Base-by-base conservation (phyloP, 2,113 vertebrate species). In the Eurypyga helias region DNA sequence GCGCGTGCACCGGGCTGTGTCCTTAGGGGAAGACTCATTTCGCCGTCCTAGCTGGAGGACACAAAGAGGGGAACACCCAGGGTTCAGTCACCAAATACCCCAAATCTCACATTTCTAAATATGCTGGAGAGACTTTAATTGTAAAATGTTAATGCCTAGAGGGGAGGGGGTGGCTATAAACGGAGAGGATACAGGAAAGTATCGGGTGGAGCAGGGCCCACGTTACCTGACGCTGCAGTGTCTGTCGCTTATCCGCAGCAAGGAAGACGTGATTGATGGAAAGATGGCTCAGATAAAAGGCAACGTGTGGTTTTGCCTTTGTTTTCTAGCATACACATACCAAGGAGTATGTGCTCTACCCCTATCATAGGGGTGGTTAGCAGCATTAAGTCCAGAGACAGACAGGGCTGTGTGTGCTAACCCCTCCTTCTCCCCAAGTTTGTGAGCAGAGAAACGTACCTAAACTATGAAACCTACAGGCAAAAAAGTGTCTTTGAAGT, bases 231-330 rank as follows among this genome's bases (percentile, higher is more conserved):
- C 6, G 26, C 75, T 60, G 49, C n/a, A 61, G 15, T 38, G 17
- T 34, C 90, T 36, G 21, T 46, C 34, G 4, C 66, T 86, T 72
- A 66, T 72, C 49, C n/a, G 48, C 11, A 26, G 76, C 54, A 36
- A 83, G 75, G 46, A 89, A 89, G 62, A 89, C 85, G 79, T 92
- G 95, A 71, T 23, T 13, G 54, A 28, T 46, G 70, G 73, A 76
- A 95, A 88, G 46, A 72, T 20, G 34, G 82, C 83, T 80, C 66
- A 79, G 94, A 81, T 57, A 41, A 82, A 81, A 94, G 83, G 87
- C 78, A 33, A 10, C 1, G 15, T 55, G 51, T 58, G 70, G 1
- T 8, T 58, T 72, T 48, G 66, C 61, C 43, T 93, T 83, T 93
- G 19, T 34, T 67, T 54, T 62, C 10, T 12, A n/a, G 72, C 52